Evolutionary conservation across 2,888 invertebrate species (phyloP).

Genomic region (Ichneumoninae sp.): DNA sequence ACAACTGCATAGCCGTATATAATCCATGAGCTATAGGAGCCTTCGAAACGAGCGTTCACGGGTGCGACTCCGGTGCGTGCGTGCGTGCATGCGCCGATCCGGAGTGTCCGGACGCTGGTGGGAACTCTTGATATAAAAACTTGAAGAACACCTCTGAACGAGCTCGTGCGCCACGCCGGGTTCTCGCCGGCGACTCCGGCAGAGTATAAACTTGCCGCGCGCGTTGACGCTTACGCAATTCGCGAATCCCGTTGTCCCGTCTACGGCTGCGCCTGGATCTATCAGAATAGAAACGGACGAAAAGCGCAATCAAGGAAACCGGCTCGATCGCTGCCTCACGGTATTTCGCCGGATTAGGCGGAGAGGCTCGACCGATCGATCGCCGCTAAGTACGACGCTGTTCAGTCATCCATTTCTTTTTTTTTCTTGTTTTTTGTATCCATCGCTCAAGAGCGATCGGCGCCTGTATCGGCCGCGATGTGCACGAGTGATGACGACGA

Average conservation of each 20-base stretch:
- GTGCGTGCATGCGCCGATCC: constrained; percentile 26
- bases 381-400: neutral
- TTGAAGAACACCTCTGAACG: constrained; percentile 71
- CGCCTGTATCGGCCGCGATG: constrained; percentile 15
- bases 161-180: constrained; percentile 67
- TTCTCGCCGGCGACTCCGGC: neutral
- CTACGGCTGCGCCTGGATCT: constrained; percentile 32
- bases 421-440: neutral
- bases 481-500: constrained; percentile 40
- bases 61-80: constrained; percentile 37
- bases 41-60: constrained; percentile 42
- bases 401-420: neutral
- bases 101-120: constrained; percentile 51
- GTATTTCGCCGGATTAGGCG: constrained; percentile 31
- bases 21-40: constrained; percentile 28
- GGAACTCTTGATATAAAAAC: constrained; percentile 73
- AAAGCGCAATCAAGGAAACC: constrained; percentile 49
- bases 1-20: constrained; percentile 41
- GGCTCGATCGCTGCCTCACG: constrained; percentile 34
- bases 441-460: constrained; percentile 39
- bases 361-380: constrained; percentile 37
- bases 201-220: constrained; percentile 16
- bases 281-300: constrained; percentile 39
- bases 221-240: constrained; percentile 69
- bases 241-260: constrained; percentile 76